Base-by-base conservation (phyloP, 2,113 vertebrate genomes). In the Cynoglossus semilaevis region DNA sequence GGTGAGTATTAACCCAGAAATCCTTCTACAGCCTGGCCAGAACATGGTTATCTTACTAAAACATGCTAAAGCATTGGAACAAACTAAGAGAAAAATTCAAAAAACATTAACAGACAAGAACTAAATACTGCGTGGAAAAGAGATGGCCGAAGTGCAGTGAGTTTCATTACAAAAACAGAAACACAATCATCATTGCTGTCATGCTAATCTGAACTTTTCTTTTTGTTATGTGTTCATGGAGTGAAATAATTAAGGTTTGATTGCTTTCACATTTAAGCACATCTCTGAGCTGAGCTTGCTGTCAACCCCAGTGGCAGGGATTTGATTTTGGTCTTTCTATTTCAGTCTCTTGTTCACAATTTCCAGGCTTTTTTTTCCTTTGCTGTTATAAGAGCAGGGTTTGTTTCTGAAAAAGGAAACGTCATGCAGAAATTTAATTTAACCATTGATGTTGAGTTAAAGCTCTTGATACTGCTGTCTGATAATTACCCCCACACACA, bases 171-270 rank as follows among this genome's bases (percentile, higher is more conserved):
- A 72, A 88, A 88, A 82, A 86, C 74, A 89, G 88, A 88, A 85
- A 82, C 84, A 86, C 87, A 90, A 85, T 85, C 68, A 83, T 80
- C 76, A 58, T 82, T 71, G 67, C 76, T 73, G 81, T 52, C 55
- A 74, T 69, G 76, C 74, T 87, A 87, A 90, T 89, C 85, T 86
- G 76, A 73, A 64, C 59, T 72, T 71, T 19, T 76, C 52, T 80
- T 79, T 44, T 75, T 75, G 77, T 84, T 86, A 72, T 67, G 74
- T 86, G 85, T 80, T 83, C 86, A 87, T 74, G 64, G 63, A 87
- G 82, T 88, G 86, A 84, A 90, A 89, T 87, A 88, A 88, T 88
- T 90, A 87, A 63, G 77, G 82, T 87, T 83, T 88, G 87, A 88
- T 91, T 90, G 85, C 83, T 88, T 90, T 88, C 75, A 87, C 64